Base-by-base conservation (phyloP, 1,140 invertebrate genomes). In the Bombus turneri region DNA sequence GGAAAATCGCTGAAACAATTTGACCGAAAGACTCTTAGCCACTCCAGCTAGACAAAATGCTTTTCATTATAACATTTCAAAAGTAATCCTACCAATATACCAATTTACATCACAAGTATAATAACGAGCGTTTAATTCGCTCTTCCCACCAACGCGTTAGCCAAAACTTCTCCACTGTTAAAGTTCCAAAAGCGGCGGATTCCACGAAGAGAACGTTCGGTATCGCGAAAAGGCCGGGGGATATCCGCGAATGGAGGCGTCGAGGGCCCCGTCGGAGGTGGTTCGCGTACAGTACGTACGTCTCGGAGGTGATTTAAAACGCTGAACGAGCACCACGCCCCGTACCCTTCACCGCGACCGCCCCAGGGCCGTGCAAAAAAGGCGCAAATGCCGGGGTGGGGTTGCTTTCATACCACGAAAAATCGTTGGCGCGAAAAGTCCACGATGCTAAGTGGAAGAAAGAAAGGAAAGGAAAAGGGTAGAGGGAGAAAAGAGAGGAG, bases 271-370 rank as follows among this genome's bases (percentile, higher is more conserved):
- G 47, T 37, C 39, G 59, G 31, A 80, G 92, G 88, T 92, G 89
- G 91, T 91, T 89, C 76, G 89, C 88, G 87, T 87, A 13, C 31
- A 2, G n/a, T 89, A 31, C 79, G 86, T 82, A 83, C 88, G 86
- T 83, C 90, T 87, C 82, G 88, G 25, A 91, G 92, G 92, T 93
- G 93, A 94, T 94, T 94, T 94, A 93, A 93, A 94, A 92, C 90
- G 91, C 90, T 88, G 91, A 93, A 86, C 88, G 77, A 34, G 78
- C 82, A 84, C 86, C 87, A 86, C 88, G 85, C 85, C 80, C 73
- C 57, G 59, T 73, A 71, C 88, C 80, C 83, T 85, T 85, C 82
- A 31, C 41, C 85, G 47, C 71, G 64, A 39, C 47, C 79, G 86
- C 86, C 91, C 88, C 89, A 87, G 90, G 91, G 88, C 91, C 90